Evolutionary conservation across 2,113 vertebrate species (phyloP).

Genomic region (Camelus dromedarius): DNA sequence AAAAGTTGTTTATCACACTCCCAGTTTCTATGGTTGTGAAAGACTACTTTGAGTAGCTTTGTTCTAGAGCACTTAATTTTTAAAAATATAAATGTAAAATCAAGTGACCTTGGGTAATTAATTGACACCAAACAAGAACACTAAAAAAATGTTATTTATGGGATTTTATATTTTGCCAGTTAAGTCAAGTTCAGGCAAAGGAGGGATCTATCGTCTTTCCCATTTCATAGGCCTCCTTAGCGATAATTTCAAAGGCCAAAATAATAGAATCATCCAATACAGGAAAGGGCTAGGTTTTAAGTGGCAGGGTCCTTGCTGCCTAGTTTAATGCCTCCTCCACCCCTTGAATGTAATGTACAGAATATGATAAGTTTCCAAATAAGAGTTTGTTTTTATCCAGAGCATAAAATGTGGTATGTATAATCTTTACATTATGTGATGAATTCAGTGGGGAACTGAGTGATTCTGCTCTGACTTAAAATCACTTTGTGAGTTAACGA

Average conservation of each 20-base stretch:
- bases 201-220: not conserved
- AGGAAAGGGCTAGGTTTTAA: not conserved
- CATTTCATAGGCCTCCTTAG: slow-evolving; percentile 2
- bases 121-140: slow-evolving; percentile 25
- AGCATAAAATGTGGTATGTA: not conserved
- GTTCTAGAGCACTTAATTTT: slow-evolving; percentile 5
- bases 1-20: not conserved
- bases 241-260: slow-evolving; percentile 35
- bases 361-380: not conserved
- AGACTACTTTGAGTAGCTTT: not conserved
- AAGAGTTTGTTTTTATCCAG: not conserved
- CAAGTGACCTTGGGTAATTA: slow-evolving; percentile 3
- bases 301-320: not conserved
- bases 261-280: not conserved
- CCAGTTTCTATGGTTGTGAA: not conserved
- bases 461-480: not conserved
- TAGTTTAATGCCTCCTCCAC: not conserved
- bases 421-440: not conserved
- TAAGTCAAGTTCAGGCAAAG: slow-evolving; percentile 20
- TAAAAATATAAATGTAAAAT: slow-evolving; percentile 20
- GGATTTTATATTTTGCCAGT: not conserved
- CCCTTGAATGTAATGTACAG: not conserved
- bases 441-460: not conserved
- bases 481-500: not conserved
- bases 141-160: slow-evolving; percentile 13